Percentiles rank a stretch among this genome's conserved stretches.
phyloP scores from a whole-genome alignment of 1,140 invertebrate species.

The Pseudomyrmex cubaensis region DNA sequence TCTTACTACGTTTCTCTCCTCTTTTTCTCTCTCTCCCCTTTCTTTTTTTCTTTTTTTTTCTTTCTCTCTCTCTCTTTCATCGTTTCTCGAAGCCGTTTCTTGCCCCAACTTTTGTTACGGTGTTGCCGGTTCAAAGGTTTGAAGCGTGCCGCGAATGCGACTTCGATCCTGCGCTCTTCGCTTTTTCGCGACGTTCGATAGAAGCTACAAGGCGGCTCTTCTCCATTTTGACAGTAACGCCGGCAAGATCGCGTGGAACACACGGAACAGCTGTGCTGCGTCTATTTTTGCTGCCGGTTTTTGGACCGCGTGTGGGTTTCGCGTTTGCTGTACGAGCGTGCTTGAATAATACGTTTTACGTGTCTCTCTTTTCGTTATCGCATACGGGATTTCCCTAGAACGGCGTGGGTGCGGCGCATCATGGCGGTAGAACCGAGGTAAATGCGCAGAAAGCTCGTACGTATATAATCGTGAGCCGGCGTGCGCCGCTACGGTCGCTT shows the following conservation, averaged over 20 bases:
- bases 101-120: no score
- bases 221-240: conserved; percentile 53
- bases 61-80: not conserved
- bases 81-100: not conserved
- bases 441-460: conserved; percentile 16
- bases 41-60: not conserved
- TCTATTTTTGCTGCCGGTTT: conserved; percentile 1
- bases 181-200: conserved; percentile 53
- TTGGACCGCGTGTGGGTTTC: not conserved
- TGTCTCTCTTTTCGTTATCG: not conserved
- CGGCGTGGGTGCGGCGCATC: conserved; percentile 45
- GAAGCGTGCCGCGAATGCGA: conserved; percentile 41
- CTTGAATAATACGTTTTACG: conserved; percentile 18
- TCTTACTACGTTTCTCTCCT: not conserved
- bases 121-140: conserved; percentile 15
- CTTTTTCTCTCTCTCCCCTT: not conserved
- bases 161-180: conserved; percentile 57
- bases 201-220: not conserved
- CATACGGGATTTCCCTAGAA: not conserved
- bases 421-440: conserved; percentile 76
- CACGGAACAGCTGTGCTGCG: not conserved
- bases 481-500: not conserved
- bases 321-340: conserved; percentile 1
- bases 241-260: conserved; percentile 32
- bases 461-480: not conserved